These are phyloP conservation scores for Limnephilus marmoratus DNA, from an alignment of 2,888 invertebrate genomes.

Conservation along the genomic window DNA sequence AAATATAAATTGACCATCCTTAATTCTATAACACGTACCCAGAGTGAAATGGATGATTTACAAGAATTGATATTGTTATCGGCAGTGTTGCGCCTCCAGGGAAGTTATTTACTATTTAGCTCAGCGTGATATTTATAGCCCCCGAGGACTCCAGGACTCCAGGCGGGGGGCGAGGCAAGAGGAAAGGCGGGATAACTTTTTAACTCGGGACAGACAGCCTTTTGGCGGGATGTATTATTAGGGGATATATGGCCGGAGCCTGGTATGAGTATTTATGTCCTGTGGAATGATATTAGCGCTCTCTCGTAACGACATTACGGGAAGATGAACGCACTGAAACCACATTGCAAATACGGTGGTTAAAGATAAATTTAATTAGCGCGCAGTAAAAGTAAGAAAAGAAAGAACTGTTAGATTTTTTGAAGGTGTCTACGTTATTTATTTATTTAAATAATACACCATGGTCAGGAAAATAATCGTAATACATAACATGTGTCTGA, in stretches of 20 bases:
- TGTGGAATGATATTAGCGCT: not conserved
- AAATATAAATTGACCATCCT: not conserved
- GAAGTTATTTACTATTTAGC: not conserved
- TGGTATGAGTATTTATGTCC: not conserved
- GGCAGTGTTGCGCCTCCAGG: not conserved
- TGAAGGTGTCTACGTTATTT: no score
- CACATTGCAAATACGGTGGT: not conserved
- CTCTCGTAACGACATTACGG: not conserved
- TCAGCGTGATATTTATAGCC: not conserved
- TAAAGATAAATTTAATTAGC: not conserved
- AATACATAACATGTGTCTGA: no score
- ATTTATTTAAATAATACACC: no score
- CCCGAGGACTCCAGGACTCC: not conserved
- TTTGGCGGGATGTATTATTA: not conserved
- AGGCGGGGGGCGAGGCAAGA: not conserved
- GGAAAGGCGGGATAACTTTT: not conserved
- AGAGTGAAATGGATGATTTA: not conserved
- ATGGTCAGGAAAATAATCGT: no score
- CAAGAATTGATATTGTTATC: not conserved
- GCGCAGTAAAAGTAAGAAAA: not conserved
- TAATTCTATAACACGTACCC: not conserved
- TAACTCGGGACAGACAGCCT: not conserved
- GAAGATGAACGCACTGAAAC: not conserved
- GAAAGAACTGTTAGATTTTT: not conserved
- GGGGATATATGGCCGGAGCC: not conserved